Conservation (phyloP, 1,140 invertebrate species). For the Mylabris phalerata region DNA sequence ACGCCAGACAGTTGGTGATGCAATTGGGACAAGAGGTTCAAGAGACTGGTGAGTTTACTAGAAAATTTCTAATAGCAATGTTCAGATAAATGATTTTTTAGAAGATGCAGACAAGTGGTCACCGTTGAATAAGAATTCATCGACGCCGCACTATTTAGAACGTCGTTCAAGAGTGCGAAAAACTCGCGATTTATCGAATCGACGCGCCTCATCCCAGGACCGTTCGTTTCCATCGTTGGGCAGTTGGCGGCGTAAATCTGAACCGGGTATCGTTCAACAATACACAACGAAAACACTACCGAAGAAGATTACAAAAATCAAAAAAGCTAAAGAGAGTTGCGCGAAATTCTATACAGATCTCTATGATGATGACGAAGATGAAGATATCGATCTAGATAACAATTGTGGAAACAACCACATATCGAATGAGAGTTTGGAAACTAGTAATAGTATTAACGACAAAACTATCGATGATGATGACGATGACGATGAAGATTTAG, state of each 20-base stretch:
- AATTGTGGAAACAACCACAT: constrained; percentile 55
- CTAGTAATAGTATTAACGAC: constrained; percentile 5
- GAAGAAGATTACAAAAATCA: constrained; percentile 57
- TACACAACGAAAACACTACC: constrained; percentile 59
- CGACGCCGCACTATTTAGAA: constrained; percentile 82
- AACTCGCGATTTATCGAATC: constrained; percentile 32
- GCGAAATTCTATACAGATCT: constrained; percentile 62
- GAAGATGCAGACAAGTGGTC: constrained; percentile 39
- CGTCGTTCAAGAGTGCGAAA: constrained; percentile 48
- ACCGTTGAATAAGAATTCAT: constrained; percentile 64
- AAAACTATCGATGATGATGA: constrained; percentile 16
- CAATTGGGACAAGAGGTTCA: constrained; percentile 72
- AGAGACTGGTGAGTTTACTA: constrained; percentile 25
- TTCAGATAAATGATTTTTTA: constrained; percentile 11
- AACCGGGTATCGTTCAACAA: constrained; percentile 50
- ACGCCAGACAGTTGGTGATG: constrained; percentile 87
- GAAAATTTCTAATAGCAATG: constrained; percentile 1
- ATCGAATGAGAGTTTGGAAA: constrained; percentile 51
- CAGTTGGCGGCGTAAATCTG: constrained; percentile 65
- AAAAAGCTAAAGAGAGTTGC: constrained; percentile 53
- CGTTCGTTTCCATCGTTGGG: constrained; percentile 47
- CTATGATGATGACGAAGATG: constrained; percentile 43
- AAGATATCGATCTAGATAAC: background rate
- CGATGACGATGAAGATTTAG: constrained; percentile 32
- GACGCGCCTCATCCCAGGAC: constrained; percentile 35